Evolutionary conservation across 2,113 vertebrate species (phyloP).

Genomic region (Ifrita kowaldi): DNA sequence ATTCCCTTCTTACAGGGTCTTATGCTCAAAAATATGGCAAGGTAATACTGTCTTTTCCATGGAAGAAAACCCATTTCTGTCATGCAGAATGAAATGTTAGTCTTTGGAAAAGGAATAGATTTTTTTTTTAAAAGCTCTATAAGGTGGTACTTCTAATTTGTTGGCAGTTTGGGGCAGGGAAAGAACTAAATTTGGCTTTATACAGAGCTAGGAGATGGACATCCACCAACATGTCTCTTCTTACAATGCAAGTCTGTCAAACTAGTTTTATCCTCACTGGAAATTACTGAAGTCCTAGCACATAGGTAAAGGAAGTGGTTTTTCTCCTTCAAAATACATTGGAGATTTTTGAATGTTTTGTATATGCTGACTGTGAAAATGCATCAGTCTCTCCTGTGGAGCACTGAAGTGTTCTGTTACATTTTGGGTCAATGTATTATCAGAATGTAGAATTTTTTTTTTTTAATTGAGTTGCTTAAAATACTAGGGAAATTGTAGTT

Average conservation of each 20-base stretch:
- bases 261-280: background rate
- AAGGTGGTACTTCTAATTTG: background rate
- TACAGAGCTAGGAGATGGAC: background rate
- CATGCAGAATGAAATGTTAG: background rate
- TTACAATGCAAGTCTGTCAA: background rate
- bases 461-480: background rate
- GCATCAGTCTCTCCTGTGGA: background rate
- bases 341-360: background rate
- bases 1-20: constrained; percentile 95
- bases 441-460: background rate
- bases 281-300: background rate
- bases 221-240: background rate
- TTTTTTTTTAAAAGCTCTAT: background rate
- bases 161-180: background rate
- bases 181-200: background rate
- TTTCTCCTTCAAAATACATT: background rate
- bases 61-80: background rate
- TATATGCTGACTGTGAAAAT: background rate
- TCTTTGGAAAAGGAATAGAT: background rate
- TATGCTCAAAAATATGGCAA: constrained; percentile 97
- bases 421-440: background rate
- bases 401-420: background rate
- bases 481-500: background rate
- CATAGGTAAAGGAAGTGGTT: background rate
- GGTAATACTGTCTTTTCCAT: constrained; percentile 67